Percentiles rank a stretch among this genome's conserved stretches.
phyloP scores from a whole-genome alignment of 1,140 invertebrate genomes.

The Psix sp. region DNA sequence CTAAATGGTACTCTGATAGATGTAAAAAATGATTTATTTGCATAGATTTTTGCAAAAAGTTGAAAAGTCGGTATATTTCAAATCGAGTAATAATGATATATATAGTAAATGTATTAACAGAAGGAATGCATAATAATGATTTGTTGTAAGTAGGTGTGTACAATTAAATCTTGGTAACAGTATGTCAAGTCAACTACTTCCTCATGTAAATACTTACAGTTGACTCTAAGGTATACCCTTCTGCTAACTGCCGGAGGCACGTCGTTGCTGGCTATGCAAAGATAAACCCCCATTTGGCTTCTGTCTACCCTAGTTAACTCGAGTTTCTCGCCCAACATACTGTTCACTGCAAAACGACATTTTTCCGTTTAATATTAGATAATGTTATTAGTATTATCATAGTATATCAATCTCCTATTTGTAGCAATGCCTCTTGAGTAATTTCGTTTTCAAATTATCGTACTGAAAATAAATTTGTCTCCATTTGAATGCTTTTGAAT shows the following conservation, averaged over 20 bases:
- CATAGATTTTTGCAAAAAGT: no score
- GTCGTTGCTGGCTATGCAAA: constrained; percentile 86
- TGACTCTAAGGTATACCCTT: constrained; percentile 84
- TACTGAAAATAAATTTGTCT: no score
- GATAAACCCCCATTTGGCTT: constrained; percentile 85
- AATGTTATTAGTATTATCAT: no score
- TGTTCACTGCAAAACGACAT: constrained; percentile 76
- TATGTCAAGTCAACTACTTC: constrained; percentile 48
- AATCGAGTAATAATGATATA: no score
- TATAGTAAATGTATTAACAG: no score
- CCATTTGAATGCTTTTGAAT: no score
- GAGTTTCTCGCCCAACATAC: constrained; percentile 80
- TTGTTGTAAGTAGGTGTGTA: constrained; percentile 26
- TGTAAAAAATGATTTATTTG: no score
- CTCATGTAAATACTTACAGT: constrained; percentile 82
- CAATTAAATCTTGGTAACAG: constrained; percentile 43
- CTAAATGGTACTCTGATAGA: no score
- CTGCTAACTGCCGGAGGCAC: constrained; percentile 87
- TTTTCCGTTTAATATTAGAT: constrained; percentile 16
- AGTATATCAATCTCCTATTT: no score
- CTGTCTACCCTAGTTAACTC: constrained; percentile 82
- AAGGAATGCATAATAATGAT: constrained; percentile 19
- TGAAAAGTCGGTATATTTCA: no score
- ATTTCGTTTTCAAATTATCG: no score
- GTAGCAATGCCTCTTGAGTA: no score